Conservation (phyloP, 2,888 invertebrate species). For the Alloscopus bannaensis region DNA sequence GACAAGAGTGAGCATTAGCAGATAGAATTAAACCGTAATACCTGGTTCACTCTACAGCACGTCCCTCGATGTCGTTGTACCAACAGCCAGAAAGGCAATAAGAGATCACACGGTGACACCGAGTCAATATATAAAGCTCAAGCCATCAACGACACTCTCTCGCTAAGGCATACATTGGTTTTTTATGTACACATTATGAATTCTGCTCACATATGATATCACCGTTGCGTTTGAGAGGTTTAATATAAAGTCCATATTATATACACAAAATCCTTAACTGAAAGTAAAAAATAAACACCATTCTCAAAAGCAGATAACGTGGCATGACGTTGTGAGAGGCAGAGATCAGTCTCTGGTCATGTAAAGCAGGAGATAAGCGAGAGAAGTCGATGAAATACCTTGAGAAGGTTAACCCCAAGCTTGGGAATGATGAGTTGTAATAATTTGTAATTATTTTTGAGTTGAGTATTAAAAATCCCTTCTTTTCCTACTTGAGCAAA, state of each 20-base stretch:
- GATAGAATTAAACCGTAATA: conserved; percentile 18
- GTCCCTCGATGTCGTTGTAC: conserved; percentile 12
- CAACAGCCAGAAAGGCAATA: neutral
- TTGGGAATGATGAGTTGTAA: conserved; percentile 51
- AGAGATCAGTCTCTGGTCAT: conserved; percentile 14
- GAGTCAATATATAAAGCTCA: too few relatives aligned
- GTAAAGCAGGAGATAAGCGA: conserved; percentile 17
- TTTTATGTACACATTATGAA: too few relatives aligned
- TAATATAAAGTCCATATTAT: too few relatives aligned
- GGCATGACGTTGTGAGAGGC: conserved; percentile 7
- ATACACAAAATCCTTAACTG: conserved; percentile 23
- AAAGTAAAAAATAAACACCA: conserved; percentile 33
- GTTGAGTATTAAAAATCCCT: neutral
- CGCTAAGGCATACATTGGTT: too few relatives aligned
- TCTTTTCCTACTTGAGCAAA: neutral
- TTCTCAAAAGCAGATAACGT: conserved; percentile 39
- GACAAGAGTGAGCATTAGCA: neutral
- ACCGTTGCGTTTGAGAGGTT: too few relatives aligned
- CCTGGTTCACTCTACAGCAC: conserved; percentile 14
- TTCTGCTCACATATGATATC: too few relatives aligned
- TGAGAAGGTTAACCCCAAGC: conserved; percentile 56
- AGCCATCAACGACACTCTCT: too few relatives aligned
- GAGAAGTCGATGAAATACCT: conserved; percentile 44
- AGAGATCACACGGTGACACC: too few relatives aligned
- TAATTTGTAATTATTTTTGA: conserved; percentile 36